These are phyloP conservation scores for Propsilocerus akamusi DNA, from an alignment of 1,140 invertebrate genomes.

Conservation along the genomic window DNA sequence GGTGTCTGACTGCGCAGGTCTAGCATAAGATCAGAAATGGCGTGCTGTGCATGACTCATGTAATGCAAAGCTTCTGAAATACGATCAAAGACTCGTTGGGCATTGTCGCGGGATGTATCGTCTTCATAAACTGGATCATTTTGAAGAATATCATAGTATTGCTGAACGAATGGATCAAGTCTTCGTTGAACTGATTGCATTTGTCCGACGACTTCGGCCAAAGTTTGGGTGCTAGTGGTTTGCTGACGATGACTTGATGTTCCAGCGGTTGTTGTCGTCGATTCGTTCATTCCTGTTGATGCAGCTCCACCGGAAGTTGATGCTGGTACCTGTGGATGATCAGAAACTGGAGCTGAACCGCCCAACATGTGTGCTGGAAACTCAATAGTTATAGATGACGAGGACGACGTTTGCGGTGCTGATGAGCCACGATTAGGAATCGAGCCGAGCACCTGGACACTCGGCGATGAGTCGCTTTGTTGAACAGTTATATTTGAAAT, in stretches of 20 bases:
- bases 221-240: constrained; percentile 30
- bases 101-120: constrained; percentile 25
- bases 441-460: too few relatives aligned
- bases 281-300: not conserved
- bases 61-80: constrained; percentile 66
- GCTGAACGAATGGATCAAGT: constrained; percentile 38
- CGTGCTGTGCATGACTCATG: constrained; percentile 71
- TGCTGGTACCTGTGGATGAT: not conserved
- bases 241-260: constrained; percentile 14
- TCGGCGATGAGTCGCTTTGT: not conserved
- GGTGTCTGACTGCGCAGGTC: constrained; percentile 46
- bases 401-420: not conserved
- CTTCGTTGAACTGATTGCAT: constrained; percentile 37
- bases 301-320: not conserved
- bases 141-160: constrained; percentile 34
- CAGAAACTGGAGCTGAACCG: not conserved
- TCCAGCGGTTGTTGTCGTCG: not conserved
- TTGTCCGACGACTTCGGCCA: constrained; percentile 38
- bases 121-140: constrained; percentile 35
- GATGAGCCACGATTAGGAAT: too few relatives aligned
- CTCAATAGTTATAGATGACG: not conserved
- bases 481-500: constrained; percentile 18
- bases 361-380: not conserved
- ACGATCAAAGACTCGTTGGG: constrained; percentile 44
- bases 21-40: constrained; percentile 67